These are phyloP conservation scores for Macrotis lagotis DNA, from an alignment of 2,113 vertebrate genomes.

Conservation along the genomic window DNA sequence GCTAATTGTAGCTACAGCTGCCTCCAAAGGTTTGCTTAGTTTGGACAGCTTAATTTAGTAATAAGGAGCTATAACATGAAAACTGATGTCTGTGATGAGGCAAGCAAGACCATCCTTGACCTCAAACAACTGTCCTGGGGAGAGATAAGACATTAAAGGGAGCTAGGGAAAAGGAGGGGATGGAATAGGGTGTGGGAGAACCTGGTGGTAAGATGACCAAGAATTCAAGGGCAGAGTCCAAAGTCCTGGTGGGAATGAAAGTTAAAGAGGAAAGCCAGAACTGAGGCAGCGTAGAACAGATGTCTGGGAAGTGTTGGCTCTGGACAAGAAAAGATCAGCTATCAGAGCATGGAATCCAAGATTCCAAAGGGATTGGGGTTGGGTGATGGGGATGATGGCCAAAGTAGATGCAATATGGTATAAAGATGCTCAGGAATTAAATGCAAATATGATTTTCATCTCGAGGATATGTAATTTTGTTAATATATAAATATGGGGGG, in stretches of 20 bases:
- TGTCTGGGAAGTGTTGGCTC: neutral
- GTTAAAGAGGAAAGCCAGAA: neutral
- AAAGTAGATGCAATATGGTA: neutral
- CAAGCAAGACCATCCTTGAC: neutral
- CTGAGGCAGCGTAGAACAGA: neutral
- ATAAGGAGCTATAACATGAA: conserved; percentile 11
- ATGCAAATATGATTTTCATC: neutral
- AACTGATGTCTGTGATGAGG: conserved; percentile 6
- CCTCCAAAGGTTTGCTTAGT: conserved; percentile 8
- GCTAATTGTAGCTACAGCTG: conserved; percentile 12
- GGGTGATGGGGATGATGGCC: neutral
- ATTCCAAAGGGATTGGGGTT: neutral
- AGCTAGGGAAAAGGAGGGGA: neutral
- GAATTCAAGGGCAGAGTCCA: conserved; percentile 23
- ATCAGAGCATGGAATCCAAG: neutral
- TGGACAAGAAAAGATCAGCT: neutral
- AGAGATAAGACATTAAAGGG: neutral
- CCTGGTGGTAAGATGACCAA: neutral
- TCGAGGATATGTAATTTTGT: too few species aligned
- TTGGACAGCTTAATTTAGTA: conserved; percentile 40
- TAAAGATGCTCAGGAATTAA: neutral
- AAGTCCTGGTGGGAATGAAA: conserved; percentile 9
- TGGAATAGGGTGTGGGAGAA: neutral
- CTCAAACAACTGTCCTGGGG: neutral
- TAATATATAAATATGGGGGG: too few species aligned